Evolutionary conservation across 2,113 vertebrate species (phyloP).

Genomic region (Rynchops niger): DNA sequence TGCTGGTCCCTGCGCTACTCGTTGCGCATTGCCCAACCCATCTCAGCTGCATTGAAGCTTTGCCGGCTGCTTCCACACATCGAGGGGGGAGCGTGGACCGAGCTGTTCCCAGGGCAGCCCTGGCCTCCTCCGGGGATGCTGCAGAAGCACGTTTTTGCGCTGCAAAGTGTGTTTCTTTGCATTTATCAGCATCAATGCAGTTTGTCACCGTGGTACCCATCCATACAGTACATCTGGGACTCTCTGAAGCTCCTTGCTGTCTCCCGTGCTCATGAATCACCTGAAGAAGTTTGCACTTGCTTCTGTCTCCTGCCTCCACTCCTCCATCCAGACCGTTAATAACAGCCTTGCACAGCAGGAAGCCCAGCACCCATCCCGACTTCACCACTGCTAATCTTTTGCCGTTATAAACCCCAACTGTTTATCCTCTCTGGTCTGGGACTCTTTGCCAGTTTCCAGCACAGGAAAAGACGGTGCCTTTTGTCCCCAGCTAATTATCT

Average conservation of each 20-base stretch:
- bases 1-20: accelerated
- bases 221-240: not conserved
- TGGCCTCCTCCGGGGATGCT: not conserved
- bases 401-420: not conserved
- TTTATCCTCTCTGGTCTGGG: not conserved
- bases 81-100: accelerated
- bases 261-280: not conserved
- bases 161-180: not conserved
- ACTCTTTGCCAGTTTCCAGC: not conserved
- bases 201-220: not conserved
- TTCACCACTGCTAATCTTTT: not conserved
- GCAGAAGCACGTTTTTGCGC: not conserved
- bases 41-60: accelerated
- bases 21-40: accelerated
- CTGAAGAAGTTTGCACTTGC: not conserved
- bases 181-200: not conserved
- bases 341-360: not conserved
- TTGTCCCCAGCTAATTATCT: not conserved
- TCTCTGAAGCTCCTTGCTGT: not conserved
- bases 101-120: not conserved
- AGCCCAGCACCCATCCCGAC: accelerated
- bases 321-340: not conserved
- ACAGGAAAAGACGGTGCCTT: not conserved
- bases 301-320: not conserved
- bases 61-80: accelerated